A percentile compares a stretch with the other conserved stretches of the same genome.
phyloP scores from a whole-genome alignment of 2,888 invertebrate species.

The Halictus ligatus region DNA sequence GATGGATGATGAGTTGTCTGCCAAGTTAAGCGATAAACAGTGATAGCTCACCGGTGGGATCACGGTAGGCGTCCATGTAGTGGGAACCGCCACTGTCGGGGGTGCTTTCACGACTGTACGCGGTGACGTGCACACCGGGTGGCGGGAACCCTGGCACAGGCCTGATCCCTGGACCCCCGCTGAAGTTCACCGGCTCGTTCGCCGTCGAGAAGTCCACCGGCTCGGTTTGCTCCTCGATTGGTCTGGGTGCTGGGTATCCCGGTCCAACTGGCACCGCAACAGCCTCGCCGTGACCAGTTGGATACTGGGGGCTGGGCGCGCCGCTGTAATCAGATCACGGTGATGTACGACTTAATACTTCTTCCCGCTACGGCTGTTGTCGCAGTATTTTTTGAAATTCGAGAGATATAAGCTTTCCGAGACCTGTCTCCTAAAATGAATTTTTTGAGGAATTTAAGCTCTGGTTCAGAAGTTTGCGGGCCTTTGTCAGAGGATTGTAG shows the following conservation, averaged over 20 bases:
- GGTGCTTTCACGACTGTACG: slow-evolving; percentile 94
- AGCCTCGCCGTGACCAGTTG: slow-evolving; percentile 84
- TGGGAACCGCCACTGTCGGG: slow-evolving; percentile 95
- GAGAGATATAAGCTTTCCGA: background rate
- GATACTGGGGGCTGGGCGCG: slow-evolving; percentile 87
- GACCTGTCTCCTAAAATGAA: background rate
- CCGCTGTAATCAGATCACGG: slow-evolving; percentile 80
- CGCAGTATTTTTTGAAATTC: background rate
- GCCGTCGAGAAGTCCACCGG: slow-evolving; percentile 90
- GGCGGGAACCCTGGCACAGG: slow-evolving; percentile 86
- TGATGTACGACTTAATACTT: slow-evolving; percentile 41
- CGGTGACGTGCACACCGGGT: slow-evolving; percentile 86
- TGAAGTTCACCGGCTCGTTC: slow-evolving; percentile 88
- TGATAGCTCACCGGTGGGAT: slow-evolving; percentile 90
- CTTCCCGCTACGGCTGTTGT: background rate
- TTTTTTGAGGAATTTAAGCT: background rate
- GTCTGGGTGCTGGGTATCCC: slow-evolving; percentile 86
- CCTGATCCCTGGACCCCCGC: slow-evolving; percentile 85
- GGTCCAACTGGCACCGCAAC: slow-evolving; percentile 85
- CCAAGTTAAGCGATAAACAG: slow-evolving; percentile 58
- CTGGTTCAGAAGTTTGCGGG: background rate
- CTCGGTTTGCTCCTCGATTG: slow-evolving; percentile 88
- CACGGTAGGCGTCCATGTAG: slow-evolving; percentile 94
- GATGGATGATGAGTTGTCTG: slow-evolving; percentile 41
- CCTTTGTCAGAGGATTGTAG: background rate